Base-by-base conservation (phyloP, 2,888 invertebrate species). In the Conops quadrifasciatus region DNA sequence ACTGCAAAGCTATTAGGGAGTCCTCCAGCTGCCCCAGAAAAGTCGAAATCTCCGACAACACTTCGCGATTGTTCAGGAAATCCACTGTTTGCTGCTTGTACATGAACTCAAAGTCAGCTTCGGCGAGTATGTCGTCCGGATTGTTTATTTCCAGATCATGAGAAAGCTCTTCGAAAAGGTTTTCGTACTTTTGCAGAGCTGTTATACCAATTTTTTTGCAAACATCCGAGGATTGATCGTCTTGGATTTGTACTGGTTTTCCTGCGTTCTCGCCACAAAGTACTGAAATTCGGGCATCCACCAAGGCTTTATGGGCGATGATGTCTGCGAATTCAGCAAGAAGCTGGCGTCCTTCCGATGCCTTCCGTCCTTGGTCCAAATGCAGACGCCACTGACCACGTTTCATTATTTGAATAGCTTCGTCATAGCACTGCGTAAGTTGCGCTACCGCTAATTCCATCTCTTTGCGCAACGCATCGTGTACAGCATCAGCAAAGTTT, bases 251-350 rank as follows among this genome's bases (percentile, higher is more conserved):
- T 19, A 51, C 28, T 19, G 59, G 45, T n/a, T 58, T 58, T 43
- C 58, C 45, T 2, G 43, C 26, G 26, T 67, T 43, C 26, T 47
- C 47, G 24, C 90, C 90, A 77, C 89, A 89, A 63, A 93, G 87
- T 65, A 93, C 90, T 64, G 89, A 88, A 77, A 93, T 90, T 78
- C 93, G 89, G 69, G 93, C 92, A 85, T 94, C 93, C 69, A 94
- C 90, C 72, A 94, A 86, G 53, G 92, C 91, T 83, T 92, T 92
- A 78, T 92, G 92, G 43, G 92, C 92, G 63, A 92, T 87, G 69
- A 92, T 88, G 80, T 92, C 92, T 16, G 92, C 91, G 79, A 91
- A 91, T 81, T 91, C 91, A 58, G 88, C 87, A 71, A 93, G 81
- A 45, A 91, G 80, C 66, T 86, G 87, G 21, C 87, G 84, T 1